phyloP scores from a whole-genome alignment of 2,888 invertebrate genomes.

The Thecocarcelia acutangulata region DNA sequence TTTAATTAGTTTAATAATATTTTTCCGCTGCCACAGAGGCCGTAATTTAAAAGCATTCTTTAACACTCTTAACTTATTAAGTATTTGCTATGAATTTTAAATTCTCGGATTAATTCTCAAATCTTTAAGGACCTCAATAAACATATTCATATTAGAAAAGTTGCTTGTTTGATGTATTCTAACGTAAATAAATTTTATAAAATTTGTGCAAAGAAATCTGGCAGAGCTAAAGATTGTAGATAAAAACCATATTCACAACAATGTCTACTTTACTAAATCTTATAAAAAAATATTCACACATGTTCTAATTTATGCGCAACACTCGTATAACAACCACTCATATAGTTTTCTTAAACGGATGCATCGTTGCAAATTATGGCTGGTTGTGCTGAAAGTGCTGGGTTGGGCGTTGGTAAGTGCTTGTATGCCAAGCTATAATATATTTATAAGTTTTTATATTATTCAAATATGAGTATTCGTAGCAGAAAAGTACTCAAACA shows the following conservation, averaged over 20 bases:
- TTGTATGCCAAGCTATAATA: background rate
- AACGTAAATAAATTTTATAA: constrained; percentile 1
- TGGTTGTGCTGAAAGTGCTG: background rate
- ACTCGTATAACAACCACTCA: constrained; percentile 37
- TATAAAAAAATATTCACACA: constrained; percentile 38
- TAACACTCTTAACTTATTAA: constrained; percentile 9
- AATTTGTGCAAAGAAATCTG: background rate
- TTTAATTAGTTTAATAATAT: too few relatives aligned
- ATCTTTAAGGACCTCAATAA: too few relatives aligned
- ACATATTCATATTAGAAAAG: too few relatives aligned
- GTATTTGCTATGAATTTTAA: background rate
- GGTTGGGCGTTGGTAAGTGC: background rate
- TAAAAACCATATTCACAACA: constrained; percentile 33
- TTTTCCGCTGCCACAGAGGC: too few relatives aligned
- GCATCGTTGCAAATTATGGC: constrained; percentile 12
- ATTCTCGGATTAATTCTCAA: too few relatives aligned
- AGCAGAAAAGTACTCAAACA: background rate
- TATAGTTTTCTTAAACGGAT: constrained; percentile 36
- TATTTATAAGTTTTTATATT: background rate
- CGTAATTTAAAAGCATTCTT: too few relatives aligned
- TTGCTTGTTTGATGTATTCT: too few relatives aligned
- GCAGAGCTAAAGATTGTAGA: background rate
- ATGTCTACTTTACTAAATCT: constrained; percentile 48
- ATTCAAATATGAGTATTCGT: background rate
- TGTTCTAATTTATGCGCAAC: constrained; percentile 48